Percentiles rank a stretch among this genome's conserved stretches.
Conservation (phyloP, 2,113 vertebrate species). For the Arvicanthis niloticus region DNA sequence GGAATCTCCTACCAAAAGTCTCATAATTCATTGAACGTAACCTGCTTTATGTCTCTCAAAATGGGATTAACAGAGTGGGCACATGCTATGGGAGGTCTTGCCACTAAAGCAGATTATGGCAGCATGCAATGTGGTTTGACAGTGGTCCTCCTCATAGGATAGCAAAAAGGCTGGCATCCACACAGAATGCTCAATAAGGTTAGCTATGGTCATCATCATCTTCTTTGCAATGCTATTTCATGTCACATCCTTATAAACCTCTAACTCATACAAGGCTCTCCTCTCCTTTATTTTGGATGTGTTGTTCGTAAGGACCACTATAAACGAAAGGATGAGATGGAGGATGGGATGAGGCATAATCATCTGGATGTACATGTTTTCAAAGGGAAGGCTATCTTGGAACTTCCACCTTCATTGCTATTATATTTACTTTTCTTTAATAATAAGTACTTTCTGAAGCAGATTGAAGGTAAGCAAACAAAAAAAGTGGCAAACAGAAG, state of each 20-base stretch:
- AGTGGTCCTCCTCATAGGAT: background rate
- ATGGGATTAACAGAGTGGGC: background rate
- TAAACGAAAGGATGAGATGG: background rate
- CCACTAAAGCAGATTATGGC: background rate
- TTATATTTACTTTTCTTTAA: constrained; percentile 27
- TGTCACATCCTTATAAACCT: background rate
- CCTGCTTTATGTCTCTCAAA: background rate
- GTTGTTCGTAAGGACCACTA: background rate
- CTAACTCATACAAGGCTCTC: background rate
- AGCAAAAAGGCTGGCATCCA: background rate
- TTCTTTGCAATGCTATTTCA: background rate
- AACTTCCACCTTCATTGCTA: background rate
- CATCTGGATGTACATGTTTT: background rate
- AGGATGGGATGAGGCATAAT: background rate
- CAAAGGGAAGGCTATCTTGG: constrained; percentile 1
- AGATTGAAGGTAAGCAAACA: constrained; percentile 1
- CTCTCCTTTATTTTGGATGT: background rate
- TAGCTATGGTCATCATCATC: background rate
- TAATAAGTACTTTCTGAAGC: constrained; percentile 51
- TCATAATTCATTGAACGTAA: background rate
- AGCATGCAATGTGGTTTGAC: background rate
- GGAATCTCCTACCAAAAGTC: background rate
- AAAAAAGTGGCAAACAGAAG: constrained; percentile 13
- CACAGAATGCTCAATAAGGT: background rate
- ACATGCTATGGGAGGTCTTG: background rate